A percentile compares a stretch with the other conserved stretches of the same genome.
phyloP scores from a whole-genome alignment of 1,140 invertebrate genomes.

The Zaprionus tsacasi region DNA sequence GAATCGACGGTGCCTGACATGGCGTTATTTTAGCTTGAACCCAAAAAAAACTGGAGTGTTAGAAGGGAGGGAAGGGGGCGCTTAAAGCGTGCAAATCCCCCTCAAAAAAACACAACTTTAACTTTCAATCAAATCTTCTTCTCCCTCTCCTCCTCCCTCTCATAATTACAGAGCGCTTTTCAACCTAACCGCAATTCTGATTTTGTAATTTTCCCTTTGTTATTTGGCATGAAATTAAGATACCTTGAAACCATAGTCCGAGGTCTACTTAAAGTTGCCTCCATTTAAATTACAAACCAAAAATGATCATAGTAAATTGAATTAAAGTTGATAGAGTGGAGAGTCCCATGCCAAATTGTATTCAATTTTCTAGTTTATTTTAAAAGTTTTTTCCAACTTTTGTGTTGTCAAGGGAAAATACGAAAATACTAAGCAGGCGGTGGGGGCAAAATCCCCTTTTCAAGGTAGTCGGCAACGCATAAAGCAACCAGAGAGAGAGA shows the following conservation, averaged over 20 bases:
- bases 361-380: neutral
- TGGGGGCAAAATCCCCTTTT: neutral
- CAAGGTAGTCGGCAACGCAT: constrained; percentile 7
- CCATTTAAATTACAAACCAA: neutral
- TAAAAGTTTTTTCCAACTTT: neutral
- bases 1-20: constrained; percentile 53
- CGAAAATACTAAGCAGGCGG: neutral
- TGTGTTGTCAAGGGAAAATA: neutral
- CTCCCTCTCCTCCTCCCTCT: neutral
- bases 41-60: neutral
- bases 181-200: constrained; percentile 75
- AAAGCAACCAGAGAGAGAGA: constrained; percentile 5
- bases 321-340: neutral
- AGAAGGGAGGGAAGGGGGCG: constrained; percentile 18
- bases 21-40: constrained; percentile 44
- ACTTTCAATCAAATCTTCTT: constrained; percentile 66
- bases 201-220: constrained; percentile 48
- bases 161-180: constrained; percentile 77
- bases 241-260: constrained; percentile 29
- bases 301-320: constrained; percentile 2
- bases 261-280: neutral
- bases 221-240: constrained; percentile 45
- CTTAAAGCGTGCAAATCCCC: constrained; percentile 22
- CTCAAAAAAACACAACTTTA: constrained; percentile 63
- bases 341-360: neutral